Evolutionary conservation across 2,797 vertebrate genomes (phyloP), one percentile per base, ranked within the genome.

Genomic region (Iguana delicatissima): DNA sequence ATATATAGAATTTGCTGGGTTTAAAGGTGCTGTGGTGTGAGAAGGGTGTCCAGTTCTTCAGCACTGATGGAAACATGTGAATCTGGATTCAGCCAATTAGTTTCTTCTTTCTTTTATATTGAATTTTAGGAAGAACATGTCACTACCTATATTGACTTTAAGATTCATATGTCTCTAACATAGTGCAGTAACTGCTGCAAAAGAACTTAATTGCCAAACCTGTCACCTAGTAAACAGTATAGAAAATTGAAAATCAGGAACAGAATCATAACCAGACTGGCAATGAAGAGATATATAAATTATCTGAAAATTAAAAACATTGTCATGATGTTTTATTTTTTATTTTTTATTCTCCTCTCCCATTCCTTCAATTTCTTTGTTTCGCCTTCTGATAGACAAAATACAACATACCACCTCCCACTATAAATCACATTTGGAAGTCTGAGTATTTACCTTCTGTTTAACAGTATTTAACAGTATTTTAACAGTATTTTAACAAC

Each of bases 41-140:
- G 9, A 42, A 24, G 42, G 38, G 32, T 77, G 42, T 59, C 55
- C n/a, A 82, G 18, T 82, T 55, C 55, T 81, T 16, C 32, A 81
- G n/a, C 9, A 8, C n/a, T 22, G 29, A 18, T 59, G 52, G 42
- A 52, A 18, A 9, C 29, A 52, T 29, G 16, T 55, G 52, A n/a
- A 77, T 77, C 9, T 77, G 76, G 76, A 24, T 26, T 24, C 64
- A 89, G 0, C 0, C 14, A 42, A 18, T 24, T 81, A 13, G 8
- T 67, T 26, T 67, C 64, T 67, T 67, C 64, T 26, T 67, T 67
- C 64, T 67, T 67, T 85, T n/a, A 82, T 80, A 22, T 0, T 84
- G 77, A 35, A 35, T 42, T n/a, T 59, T 32, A 89, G 1, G 59
- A 92, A 88, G 86, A 90, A 87, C 46, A 16, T 29, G 59, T 76